phyloP scores from a whole-genome alignment of 2,113 vertebrate genomes.

The Clarias gariepinus region DNA sequence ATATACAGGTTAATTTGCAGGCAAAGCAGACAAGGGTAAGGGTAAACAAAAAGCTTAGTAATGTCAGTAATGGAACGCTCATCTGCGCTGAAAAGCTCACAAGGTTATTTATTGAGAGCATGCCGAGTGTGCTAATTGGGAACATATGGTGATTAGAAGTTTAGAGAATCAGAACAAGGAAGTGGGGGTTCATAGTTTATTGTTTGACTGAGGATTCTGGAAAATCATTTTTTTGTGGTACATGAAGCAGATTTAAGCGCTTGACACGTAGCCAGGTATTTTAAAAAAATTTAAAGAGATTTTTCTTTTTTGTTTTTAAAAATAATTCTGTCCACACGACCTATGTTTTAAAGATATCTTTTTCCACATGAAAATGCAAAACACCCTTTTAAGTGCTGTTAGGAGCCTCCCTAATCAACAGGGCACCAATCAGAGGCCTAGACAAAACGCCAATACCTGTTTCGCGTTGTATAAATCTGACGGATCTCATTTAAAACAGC shows the following conservation, averaged over 20 bases:
- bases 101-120: neutral
- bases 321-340: no score
- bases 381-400: no score
- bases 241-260: neutral
- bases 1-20: neutral
- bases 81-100: neutral
- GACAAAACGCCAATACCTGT: no score
- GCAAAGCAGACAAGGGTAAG: neutral
- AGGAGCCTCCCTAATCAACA: no score
- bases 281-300: no score
- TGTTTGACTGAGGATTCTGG: neutral
- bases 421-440: no score
- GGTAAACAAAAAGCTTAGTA: neutral
- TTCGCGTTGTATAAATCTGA: no score
- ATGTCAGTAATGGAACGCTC: neutral
- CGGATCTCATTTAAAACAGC: no score
- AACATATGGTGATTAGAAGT: neutral
- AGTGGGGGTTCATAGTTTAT: neutral
- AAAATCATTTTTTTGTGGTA: neutral
- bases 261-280: neutral
- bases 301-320: no score
- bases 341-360: no score
- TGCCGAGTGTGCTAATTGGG: neutral
- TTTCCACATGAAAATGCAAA: no score
- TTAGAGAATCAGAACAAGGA: neutral